These are phyloP conservation scores for Hyaena hyaena DNA, from an alignment of 2,113 vertebrate species.

Conservation along the genomic window DNA sequence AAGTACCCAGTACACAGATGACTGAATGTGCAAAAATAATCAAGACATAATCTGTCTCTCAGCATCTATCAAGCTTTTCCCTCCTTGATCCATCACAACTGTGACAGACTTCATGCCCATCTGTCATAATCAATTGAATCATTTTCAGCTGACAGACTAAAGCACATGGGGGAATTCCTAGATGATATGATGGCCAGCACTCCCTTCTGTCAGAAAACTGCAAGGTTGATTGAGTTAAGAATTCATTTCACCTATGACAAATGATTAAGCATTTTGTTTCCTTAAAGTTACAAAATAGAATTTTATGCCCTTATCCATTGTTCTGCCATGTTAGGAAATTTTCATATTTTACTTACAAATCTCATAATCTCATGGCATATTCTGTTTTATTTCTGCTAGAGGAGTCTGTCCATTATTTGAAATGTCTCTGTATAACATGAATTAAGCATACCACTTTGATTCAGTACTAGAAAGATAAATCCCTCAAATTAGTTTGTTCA, in stretches of 20 bases:
- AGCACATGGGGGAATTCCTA: constrained; percentile 61
- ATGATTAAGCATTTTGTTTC: background rate
- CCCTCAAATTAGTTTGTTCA: background rate
- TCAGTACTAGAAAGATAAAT: background rate
- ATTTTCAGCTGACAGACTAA: constrained; percentile 62
- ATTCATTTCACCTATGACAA: constrained; percentile 42
- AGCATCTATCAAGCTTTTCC: constrained; percentile 33
- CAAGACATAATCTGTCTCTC: constrained; percentile 37
- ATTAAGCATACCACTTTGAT: background rate
- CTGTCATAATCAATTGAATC: constrained; percentile 62
- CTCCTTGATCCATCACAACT: constrained; percentile 19
- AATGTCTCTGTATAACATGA: background rate
- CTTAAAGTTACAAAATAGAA: constrained; percentile 1
- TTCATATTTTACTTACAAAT: constrained; percentile 42
- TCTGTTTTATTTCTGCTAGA: background rate
- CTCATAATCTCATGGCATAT: background rate
- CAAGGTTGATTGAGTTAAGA: background rate
- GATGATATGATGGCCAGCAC: background rate
- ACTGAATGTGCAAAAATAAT: constrained; percentile 65
- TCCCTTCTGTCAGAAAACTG: constrained; percentile 61
- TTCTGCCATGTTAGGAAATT: background rate
- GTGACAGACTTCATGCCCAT: constrained; percentile 63
- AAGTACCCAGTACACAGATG: constrained; percentile 27
- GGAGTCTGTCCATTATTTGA: background rate
- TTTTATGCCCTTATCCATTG: constrained; percentile 4